Conservation (phyloP, 2,888 invertebrate genomes). For the Drosophila paranaensis region DNA sequence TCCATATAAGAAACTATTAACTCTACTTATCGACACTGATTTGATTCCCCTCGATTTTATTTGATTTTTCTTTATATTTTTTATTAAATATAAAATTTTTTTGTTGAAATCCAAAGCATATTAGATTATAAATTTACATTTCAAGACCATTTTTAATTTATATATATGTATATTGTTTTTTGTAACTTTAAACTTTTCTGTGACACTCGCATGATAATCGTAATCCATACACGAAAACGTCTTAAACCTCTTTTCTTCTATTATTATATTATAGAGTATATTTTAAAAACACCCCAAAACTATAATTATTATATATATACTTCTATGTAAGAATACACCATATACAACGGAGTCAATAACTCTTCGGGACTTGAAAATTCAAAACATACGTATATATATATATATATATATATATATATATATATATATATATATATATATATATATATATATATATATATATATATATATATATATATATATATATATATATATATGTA, state of each 20-base stretch:
- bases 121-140: background rate
- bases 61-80: background rate
- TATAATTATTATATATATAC: constrained; percentile 12
- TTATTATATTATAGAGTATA: constrained; percentile 21
- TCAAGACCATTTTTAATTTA: background rate
- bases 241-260: constrained; percentile 12
- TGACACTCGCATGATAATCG: constrained; percentile 38
- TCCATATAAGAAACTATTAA: background rate
- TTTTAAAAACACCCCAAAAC: constrained; percentile 7
- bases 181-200: constrained; percentile 14
- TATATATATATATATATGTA: too few relatives aligned
- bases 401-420: too few relatives aligned
- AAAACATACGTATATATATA: too few relatives aligned
- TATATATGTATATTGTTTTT: background rate
- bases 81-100: background rate
- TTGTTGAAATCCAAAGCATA: background rate
- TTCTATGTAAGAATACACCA: background rate
- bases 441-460: too few relatives aligned
- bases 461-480: too few relatives aligned
- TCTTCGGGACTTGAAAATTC: too few relatives aligned
- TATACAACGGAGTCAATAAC: background rate
- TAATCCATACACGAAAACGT: constrained; percentile 15
- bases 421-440: too few relatives aligned
- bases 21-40: background rate
- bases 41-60: background rate